phyloP scores from a whole-genome alignment of 1,140 invertebrate genomes.

The Aphidius gifuensis region DNA sequence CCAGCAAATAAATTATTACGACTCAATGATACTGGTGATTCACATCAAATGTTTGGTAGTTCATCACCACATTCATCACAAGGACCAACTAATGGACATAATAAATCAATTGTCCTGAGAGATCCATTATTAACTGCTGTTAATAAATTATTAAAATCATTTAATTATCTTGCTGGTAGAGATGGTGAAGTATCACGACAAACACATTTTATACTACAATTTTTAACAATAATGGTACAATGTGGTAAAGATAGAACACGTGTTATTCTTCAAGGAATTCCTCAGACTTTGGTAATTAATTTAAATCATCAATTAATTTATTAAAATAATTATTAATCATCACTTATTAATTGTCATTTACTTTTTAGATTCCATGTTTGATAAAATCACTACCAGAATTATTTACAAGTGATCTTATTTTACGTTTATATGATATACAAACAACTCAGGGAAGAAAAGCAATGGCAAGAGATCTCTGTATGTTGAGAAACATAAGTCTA shows the following conservation, averaged over 20 bases:
- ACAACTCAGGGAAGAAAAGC: conserved; percentile 69
- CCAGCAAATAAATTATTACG: conserved; percentile 64
- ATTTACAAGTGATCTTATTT: conserved; percentile 69
- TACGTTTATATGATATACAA: conserved; percentile 75
- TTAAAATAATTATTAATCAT: conserved; percentile 13
- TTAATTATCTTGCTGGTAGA: conserved; percentile 70
- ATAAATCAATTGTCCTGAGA: conserved; percentile 52
- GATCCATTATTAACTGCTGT: conserved; percentile 64
- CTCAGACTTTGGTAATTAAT: conserved; percentile 62
- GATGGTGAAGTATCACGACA: conserved; percentile 77
- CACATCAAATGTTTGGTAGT: conserved; percentile 55
- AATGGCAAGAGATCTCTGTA: conserved; percentile 77
- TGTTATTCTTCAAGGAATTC: conserved; percentile 77
- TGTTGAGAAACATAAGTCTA: conserved; percentile 74
- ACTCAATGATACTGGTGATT: conserved; percentile 61
- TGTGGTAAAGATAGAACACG: conserved; percentile 74
- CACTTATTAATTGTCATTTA: not conserved
- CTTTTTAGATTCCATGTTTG: conserved; percentile 65
- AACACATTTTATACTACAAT: conserved; percentile 81
- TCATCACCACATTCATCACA: conserved; percentile 58
- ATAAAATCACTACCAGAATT: conserved; percentile 74
- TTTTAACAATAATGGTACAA: conserved; percentile 76
- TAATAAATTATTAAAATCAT: conserved; percentile 67
- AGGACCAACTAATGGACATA: conserved; percentile 45
- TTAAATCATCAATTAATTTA: not conserved